Evolutionary conservation across 2,113 vertebrate species (phyloP).

Genomic region (Platichthys flesus): DNA sequence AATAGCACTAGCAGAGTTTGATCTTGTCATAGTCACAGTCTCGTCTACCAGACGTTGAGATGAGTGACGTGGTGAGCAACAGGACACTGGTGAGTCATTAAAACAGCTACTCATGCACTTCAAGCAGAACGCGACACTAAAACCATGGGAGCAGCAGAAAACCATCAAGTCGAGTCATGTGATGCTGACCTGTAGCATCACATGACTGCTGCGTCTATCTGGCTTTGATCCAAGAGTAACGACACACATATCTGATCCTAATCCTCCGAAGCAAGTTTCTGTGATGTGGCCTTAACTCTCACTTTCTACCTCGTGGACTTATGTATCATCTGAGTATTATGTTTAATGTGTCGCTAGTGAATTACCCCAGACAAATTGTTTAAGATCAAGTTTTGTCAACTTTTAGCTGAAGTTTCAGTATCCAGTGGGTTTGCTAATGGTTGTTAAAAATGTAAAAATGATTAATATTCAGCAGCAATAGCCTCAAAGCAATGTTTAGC

Average conservation of each 20-base stretch:
- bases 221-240: background rate
- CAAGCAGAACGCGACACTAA: background rate
- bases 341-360: background rate
- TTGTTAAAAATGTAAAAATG: too few species aligned
- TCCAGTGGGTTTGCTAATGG: too few species aligned
- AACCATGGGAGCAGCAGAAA: constrained; percentile 9
- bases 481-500: background rate
- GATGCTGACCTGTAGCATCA: too few species aligned
- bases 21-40: background rate
- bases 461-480: too few species aligned
- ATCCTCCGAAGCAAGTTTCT: background rate
- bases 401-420: too few species aligned
- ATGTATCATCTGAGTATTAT: background rate
- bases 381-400: background rate
- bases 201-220: background rate
- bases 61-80: background rate
- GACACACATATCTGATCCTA: background rate
- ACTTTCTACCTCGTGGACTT: background rate
- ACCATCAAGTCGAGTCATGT: constrained; percentile 29
- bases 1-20: constrained; percentile 7
- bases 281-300: background rate
- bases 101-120: background rate
- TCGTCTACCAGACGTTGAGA: background rate
- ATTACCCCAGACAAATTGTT: background rate
- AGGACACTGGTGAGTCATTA: constrained; percentile 7